phyloP scores from a whole-genome alignment of 1,140 invertebrate genomes.

The Palaemon carinicauda region DNA sequence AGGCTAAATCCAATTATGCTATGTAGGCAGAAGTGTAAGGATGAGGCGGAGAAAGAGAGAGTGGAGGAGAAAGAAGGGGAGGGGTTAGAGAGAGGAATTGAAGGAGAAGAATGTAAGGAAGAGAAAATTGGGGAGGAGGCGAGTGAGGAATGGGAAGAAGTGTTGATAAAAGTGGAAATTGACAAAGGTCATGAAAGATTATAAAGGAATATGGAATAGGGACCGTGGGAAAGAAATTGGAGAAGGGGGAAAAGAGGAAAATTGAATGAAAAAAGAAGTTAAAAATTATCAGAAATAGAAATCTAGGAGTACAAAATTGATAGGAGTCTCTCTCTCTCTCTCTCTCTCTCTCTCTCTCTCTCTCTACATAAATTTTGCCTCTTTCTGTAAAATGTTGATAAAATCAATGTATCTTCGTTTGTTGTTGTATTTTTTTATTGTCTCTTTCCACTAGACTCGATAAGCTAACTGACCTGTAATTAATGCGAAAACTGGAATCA shows the following conservation, averaged over 20 bases:
- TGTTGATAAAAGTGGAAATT: not conserved
- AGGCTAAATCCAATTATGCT: too few species aligned
- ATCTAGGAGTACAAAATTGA: too few species aligned
- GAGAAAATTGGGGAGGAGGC: not conserved
- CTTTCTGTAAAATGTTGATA: too few species aligned
- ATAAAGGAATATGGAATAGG: not conserved
- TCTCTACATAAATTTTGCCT: too few species aligned
- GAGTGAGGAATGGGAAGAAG: not conserved
- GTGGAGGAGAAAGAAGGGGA: not conserved
- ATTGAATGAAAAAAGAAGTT: not conserved
- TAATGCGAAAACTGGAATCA: too few species aligned
- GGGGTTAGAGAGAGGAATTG: too few species aligned
- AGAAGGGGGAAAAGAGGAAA: not conserved
- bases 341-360: too few species aligned
- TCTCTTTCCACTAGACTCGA: too few species aligned
- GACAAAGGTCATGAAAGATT: not conserved
- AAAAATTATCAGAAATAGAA: not conserved
- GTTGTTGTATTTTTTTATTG: too few species aligned
- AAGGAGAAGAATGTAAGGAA: not conserved
- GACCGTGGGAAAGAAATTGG: not conserved
- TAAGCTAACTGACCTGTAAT: too few species aligned
- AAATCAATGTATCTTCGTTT: too few species aligned
- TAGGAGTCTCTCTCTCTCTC: too few species aligned
- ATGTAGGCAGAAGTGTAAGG: not conserved
- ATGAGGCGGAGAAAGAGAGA: not conserved